Base-by-base conservation (phyloP, 2,797 vertebrate species). In the Coregonus suidteri region DNA sequence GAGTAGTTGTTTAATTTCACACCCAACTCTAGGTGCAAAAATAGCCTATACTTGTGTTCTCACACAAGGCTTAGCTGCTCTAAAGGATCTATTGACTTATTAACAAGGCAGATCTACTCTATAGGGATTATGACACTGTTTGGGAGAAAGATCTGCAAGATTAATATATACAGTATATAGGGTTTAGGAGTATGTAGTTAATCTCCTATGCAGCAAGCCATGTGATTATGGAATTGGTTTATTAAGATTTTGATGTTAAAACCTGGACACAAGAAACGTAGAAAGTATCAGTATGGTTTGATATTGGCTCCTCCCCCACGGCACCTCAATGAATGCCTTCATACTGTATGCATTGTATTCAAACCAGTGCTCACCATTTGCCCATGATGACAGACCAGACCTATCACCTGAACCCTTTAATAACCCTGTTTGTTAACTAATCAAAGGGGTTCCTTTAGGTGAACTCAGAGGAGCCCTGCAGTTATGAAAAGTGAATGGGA, bases 1-100 rank as follows among this genome's bases (percentile, higher is more conserved):
- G 87, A 82, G 89, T 41, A 83, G 75, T 78, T 89, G 85, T 80
- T 25, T 83, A 47, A 15, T 73, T 73, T 71, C 65, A 62, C 25
- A 62, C 69, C 67, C 64, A 7, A 16, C 34, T 75, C 41, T 37
- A 73, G 64, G 52, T 25, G n/a, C 62, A 6, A 9, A 74, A 67
- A 47, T 1, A 7, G 69, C 15, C 16, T 15, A 59, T 4, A 34
- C 37, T 72, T 13, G 31, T 53, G 9, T 20, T 79, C 68, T 76
- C 30, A 47, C 66, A 77, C 70, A 30, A 30, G 25, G 53, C 1
- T 18, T 20, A 25, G 20, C 9, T 25, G 20, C 41, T 47, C 41
- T 47, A 47, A 47, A 11, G 11, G 9, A 47, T 47, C 9, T 47
- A 47, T 47, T 11, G 41, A 47, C 9, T 47, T 47, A 9, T 47